Evolutionary conservation across 2,113 vertebrate species (phyloP).

Genomic region (Rhynchomys soricoides): DNA sequence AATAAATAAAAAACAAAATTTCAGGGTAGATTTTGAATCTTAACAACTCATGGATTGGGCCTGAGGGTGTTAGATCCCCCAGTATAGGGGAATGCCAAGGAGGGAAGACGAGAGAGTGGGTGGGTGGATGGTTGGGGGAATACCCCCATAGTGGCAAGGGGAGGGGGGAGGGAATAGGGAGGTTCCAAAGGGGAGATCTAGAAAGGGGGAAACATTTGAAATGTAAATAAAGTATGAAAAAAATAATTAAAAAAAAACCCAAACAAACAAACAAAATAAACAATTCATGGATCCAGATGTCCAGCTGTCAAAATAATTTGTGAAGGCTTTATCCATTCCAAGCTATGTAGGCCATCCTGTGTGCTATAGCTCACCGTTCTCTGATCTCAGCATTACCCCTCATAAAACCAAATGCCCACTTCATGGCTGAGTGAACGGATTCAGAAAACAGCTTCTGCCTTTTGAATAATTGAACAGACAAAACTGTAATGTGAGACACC

Average conservation of each 20-base stretch:
- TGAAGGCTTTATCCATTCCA: slow-evolving; percentile 10
- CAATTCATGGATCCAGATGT: neutral
- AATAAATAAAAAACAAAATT: neutral
- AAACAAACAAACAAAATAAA: too few relatives aligned
- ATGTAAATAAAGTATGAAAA: too few relatives aligned
- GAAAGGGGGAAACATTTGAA: too few relatives aligned
- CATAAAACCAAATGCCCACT: slow-evolving; percentile 33
- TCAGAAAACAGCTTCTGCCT: slow-evolving; percentile 30
- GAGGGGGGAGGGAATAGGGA: too few relatives aligned
- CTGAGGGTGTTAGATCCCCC: too few relatives aligned
- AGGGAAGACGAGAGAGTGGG: too few relatives aligned
- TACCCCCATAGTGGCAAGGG: too few relatives aligned
- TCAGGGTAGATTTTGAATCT: slow-evolving; percentile 8
- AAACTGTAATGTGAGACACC: slow-evolving; percentile 50
- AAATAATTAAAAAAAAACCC: too few relatives aligned
- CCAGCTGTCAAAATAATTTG: neutral
- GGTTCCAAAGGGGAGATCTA: too few relatives aligned
- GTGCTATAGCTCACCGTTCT: neutral
- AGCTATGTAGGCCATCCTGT: neutral
- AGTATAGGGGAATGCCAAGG: too few relatives aligned
- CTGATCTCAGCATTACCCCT: neutral
- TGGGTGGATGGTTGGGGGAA: too few relatives aligned
- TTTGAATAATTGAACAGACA: slow-evolving; percentile 60
- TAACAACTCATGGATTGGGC: neutral
- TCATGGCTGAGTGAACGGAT: neutral